phyloP scores from a whole-genome alignment of 2,113 vertebrate genomes.

The Myiozetetes cayanensis region DNA sequence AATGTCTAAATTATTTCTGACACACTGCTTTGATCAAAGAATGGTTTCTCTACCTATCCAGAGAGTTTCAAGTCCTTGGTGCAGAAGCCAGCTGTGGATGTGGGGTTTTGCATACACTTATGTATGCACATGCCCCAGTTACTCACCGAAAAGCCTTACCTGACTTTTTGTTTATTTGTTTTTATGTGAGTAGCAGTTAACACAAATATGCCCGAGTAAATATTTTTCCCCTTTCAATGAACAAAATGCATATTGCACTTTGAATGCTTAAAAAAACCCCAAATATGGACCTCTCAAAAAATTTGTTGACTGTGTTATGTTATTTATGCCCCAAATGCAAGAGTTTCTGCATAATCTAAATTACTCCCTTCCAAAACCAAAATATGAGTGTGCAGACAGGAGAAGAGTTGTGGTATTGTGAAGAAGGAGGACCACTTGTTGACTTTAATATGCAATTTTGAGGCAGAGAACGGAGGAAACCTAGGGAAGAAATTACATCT shows the following conservation, averaged over 20 bases:
- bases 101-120: background rate
- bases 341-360: background rate
- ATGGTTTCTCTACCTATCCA: background rate
- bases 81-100: background rate
- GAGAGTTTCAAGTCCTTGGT: background rate
- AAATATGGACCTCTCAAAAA: background rate
- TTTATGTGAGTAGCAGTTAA: background rate
- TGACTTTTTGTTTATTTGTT: background rate
- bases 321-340: background rate
- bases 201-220: background rate
- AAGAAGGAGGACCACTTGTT: background rate
- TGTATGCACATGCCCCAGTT: rapidly evolving
- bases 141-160: background rate
- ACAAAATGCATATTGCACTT: background rate
- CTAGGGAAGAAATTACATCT: background rate
- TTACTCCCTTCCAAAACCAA: background rate
- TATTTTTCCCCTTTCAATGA: background rate
- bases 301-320: background rate
- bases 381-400: background rate
- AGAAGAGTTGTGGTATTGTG: background rate
- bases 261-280: background rate
- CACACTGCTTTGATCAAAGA: background rate
- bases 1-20: constrained; percentile 4
- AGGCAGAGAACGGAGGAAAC: background rate
- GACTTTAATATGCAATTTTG: background rate